A percentile compares a stretch with the other conserved stretches of the same genome.
Evolutionary conservation across 2,888 invertebrate genomes (phyloP).

Genomic region (Xylophagus ater): DNA sequence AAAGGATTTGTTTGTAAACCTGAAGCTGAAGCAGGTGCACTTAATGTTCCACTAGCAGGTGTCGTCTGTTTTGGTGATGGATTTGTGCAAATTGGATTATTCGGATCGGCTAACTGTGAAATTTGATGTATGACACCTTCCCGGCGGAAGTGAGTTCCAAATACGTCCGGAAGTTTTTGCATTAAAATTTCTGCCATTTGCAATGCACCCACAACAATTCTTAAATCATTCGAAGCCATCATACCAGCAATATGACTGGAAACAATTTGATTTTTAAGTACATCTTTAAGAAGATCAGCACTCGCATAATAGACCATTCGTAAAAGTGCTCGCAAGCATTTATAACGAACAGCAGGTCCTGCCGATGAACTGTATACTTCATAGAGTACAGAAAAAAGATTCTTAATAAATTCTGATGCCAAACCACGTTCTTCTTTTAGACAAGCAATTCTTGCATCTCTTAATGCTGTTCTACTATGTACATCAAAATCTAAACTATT

Average conservation of each 20-base stretch:
- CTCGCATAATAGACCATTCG: constrained; percentile 94
- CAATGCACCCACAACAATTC: constrained; percentile 91
- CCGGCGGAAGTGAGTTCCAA: constrained; percentile 88
- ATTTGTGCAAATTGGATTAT: constrained; percentile 46
- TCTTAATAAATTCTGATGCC: constrained; percentile 58
- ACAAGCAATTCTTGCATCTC: constrained; percentile 57
- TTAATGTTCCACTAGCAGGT: constrained; percentile 30
- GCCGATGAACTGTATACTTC: constrained; percentile 98
- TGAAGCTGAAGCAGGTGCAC: constrained; percentile 33
- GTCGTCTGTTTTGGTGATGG: constrained; percentile 43
- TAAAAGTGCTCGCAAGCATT: constrained; percentile 88
- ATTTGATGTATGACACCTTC: constrained; percentile 96
- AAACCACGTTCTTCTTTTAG: constrained; percentile 58
- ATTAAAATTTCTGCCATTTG: constrained; percentile 96
- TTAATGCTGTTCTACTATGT: neutral
- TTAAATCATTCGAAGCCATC: constrained; percentile 93
- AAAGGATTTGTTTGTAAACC: constrained; percentile 32
- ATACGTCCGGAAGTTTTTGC: constrained; percentile 91
- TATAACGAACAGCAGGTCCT: constrained; percentile 93
- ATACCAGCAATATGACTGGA: constrained; percentile 97
- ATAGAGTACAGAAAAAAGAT: constrained; percentile 87
- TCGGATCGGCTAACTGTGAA: constrained; percentile 57
- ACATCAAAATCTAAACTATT: no score
- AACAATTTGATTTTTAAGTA: constrained; percentile 61
- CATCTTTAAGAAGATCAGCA: constrained; percentile 69